A percentile compares a stretch with the other conserved stretches of the same genome.
These are phyloP conservation scores for Ips nitidus DNA, from an alignment of 1,140 invertebrate species.

Conservation along the genomic window DNA sequence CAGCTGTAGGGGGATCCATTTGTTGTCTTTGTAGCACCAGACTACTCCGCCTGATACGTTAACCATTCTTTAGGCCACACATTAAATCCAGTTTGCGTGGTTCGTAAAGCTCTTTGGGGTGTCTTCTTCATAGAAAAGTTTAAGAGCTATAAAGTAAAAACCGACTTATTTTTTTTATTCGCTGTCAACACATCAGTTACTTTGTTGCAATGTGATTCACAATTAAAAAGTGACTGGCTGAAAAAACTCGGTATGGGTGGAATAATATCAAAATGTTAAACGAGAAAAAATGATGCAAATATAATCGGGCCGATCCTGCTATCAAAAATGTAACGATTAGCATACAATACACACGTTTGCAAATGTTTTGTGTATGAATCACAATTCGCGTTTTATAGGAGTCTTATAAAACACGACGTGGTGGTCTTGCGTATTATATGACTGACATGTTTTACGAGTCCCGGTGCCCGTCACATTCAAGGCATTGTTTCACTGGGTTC, in stretches of 20 bases:
- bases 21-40: conserved; percentile 65
- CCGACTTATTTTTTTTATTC: conserved; percentile 1
- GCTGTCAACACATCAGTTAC: neutral
- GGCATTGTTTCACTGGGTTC: too few relatives aligned
- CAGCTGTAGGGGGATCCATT: conserved; percentile 63
- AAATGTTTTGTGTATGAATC: conserved; percentile 25
- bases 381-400: conserved; percentile 23
- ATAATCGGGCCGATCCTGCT: conserved; percentile 8
- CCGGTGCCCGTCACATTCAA: too few relatives aligned
- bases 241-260: too few relatives aligned
- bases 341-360: conserved; percentile 23
- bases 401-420: neutral
- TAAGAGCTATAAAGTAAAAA: conserved; percentile 15
- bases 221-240: neutral
- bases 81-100: conserved; percentile 36
- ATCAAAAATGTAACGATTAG: conserved; percentile 29
- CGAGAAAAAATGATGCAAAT: neutral
- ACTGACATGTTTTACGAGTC: neutral
- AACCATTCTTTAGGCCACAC: conserved; percentile 54
- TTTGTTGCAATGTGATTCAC: conserved; percentile 1
- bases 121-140: conserved; percentile 22
- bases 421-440: too few relatives aligned
- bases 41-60: conserved; percentile 60
- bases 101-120: neutral
- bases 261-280: too few relatives aligned